Evolutionary conservation across 2,113 vertebrate genomes (phyloP), one percentile per base, ranked within the genome.

Genomic region (Canis aureus): DNA sequence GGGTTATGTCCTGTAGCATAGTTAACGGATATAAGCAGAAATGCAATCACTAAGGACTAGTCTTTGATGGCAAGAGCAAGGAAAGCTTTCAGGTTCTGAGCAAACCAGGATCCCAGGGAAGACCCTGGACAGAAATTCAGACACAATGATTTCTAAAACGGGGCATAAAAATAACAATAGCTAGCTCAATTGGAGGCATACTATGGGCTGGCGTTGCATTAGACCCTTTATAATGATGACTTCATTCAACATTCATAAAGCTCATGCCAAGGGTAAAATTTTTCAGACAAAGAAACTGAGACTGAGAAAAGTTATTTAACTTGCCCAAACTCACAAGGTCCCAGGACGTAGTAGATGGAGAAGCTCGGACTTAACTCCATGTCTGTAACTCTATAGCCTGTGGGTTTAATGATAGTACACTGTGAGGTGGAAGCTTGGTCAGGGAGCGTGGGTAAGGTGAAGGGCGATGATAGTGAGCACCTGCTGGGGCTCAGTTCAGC

Each of bases 261-360:
- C 16, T 81, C 57, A 66, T 71, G 32, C 22, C 51, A 49, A 12
- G 8, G 29, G 51, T 51, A 78, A 76, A 12, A 5, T n/a, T 84
- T 89, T 96, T 97, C 43, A 71, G 66, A 71, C 23, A 38, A 80
- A 93, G 88, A 51, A 76, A 73, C 20, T 9, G 82, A 86, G 27
- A 84, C 15, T 38, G 83, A 69, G 64, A 55, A 27, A 32, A 32
- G 43, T 78, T 92, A 23, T n/a, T 8, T 20, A 82, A 51, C 11
- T 89, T 82, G 60, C 23, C 49, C 60, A 19, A 51, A 74, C 23
- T 94, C n/a, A 43, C 10, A 57, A 71, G n/a, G 16, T 89, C 78
- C 80, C 11, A 16, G 38, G 51, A 57, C 25, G 2, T 60, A 67
- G 22, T 29, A 80, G 57, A 15, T n/a, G 9, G 38, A 12, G 25